Evolutionary conservation across 1,140 invertebrate species (phyloP).

Genomic region (Drosophila suzukii): DNA sequence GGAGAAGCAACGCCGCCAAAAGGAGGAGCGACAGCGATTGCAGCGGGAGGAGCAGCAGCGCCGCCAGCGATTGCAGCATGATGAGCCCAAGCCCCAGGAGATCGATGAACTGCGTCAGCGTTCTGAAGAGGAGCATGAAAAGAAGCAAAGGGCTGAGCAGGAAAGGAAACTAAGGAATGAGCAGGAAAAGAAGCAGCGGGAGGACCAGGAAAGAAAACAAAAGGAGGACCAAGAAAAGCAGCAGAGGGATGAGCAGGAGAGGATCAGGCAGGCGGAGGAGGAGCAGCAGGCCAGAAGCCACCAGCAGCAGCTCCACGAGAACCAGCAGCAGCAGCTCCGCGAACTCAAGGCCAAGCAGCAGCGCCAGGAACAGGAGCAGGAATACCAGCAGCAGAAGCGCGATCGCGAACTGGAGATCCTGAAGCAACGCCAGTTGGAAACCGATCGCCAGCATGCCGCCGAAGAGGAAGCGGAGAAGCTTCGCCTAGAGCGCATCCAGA

Average conservation of each 20-base stretch:
- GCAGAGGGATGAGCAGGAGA: neutral
- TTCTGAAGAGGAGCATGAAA: constrained; percentile 12
- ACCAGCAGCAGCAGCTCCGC: constrained; percentile 39
- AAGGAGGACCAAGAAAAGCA: constrained; percentile 13
- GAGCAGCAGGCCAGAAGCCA: constrained; percentile 31
- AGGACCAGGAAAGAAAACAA: neutral
- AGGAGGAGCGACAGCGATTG: constrained; percentile 36
- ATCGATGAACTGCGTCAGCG: constrained; percentile 55
- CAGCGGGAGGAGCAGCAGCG: constrained; percentile 38
- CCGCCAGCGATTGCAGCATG: constrained; percentile 12
- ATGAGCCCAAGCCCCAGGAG: constrained; percentile 29
- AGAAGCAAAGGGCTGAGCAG: constrained; percentile 6
- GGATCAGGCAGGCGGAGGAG: constrained; percentile 19
- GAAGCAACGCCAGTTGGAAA: constrained; percentile 51
- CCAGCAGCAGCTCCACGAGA: constrained; percentile 14
- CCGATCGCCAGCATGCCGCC: constrained; percentile 37
- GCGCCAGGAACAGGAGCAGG: constrained; percentile 31
- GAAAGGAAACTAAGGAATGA: constrained; percentile 6
- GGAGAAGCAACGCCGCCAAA: constrained; percentile 42
- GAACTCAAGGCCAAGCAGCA: constrained; percentile 29
- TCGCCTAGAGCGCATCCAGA: constrained; percentile 53
- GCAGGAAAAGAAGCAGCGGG: constrained; percentile 3
- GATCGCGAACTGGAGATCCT: constrained; percentile 48
- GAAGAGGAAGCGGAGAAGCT: constrained; percentile 55
- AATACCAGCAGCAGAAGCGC: constrained; percentile 31